phyloP scores from a whole-genome alignment of 64 coral and sea anemone species.

The Actinia tenebrosa region DNA sequence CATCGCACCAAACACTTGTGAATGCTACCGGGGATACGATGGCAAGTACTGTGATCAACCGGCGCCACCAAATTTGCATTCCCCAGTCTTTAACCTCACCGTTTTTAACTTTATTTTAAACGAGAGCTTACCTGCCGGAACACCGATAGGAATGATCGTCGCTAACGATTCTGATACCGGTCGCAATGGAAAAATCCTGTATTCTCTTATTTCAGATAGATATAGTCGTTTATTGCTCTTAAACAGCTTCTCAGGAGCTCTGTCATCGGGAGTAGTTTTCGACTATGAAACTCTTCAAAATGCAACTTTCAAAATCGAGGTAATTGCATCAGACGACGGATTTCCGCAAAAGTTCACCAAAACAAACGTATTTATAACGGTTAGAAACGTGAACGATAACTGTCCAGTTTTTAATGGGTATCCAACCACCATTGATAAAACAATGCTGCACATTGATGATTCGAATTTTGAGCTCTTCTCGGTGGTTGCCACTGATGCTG shows the following conservation, averaged over 20 bases:
- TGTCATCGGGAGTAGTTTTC: neutral
- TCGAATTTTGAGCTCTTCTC: neutral
- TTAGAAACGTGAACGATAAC: conserved; percentile 32
- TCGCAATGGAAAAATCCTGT: conserved; percentile 34
- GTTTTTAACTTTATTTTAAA: conserved; percentile 9
- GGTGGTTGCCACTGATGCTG: conserved; percentile 24
- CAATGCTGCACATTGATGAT: neutral
- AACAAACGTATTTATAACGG: neutral
- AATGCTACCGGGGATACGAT: conserved; percentile 22
- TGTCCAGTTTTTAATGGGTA: conserved; percentile 23
- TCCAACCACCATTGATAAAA: neutral
- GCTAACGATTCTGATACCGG: conserved; percentile 37
- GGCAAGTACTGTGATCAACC: conserved; percentile 26
- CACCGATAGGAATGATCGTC: neutral
- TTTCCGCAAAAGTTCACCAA: conserved; percentile 9
- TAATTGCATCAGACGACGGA: conserved; percentile 33
- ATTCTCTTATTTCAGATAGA: neutral
- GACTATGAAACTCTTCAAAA: conserved; percentile 15
- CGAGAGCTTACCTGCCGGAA: conserved; percentile 17
- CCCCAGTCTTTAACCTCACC: neutral
- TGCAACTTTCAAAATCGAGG: neutral
- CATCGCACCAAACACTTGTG: conserved; percentile 7
- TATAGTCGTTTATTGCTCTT: neutral
- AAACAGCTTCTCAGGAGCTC: conserved; percentile 1
- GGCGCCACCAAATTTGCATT: conserved; percentile 1